A percentile compares a stretch with the other conserved stretches of the same genome.
These are phyloP conservation scores for Pseudorhiza aurosa DNA, from an alignment of 30 jellyfish, hydroid and myxozoan species.

Conservation along the genomic window DNA sequence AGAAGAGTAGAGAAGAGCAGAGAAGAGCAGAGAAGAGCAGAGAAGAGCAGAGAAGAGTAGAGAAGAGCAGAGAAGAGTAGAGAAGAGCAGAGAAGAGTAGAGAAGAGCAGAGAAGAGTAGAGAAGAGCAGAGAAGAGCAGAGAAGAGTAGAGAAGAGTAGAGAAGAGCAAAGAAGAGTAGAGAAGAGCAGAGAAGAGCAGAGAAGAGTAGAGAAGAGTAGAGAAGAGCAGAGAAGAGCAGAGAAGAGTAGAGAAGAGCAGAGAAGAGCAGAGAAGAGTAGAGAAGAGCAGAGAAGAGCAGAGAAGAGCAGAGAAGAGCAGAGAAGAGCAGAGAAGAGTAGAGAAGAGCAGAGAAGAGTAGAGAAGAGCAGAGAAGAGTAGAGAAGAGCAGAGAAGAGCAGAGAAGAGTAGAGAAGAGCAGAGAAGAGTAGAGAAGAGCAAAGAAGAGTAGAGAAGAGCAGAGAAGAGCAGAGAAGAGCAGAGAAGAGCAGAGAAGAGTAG, in stretches of 20 bases:
- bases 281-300: neutral
- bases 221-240: neutral
- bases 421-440: neutral
- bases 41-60: neutral
- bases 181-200: neutral
- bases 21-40: neutral
- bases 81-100: slow-evolving; percentile 4
- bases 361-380: neutral
- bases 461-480: neutral
- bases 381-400: neutral
- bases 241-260: neutral
- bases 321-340: neutral
- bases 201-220: neutral
- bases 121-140: slow-evolving; percentile 6
- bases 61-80: neutral
- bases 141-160: neutral
- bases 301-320: neutral
- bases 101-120: slow-evolving; percentile 3
- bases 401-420: neutral
- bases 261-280: neutral
- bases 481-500: neutral
- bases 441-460: neutral
- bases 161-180: too few species aligned
- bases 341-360: neutral
- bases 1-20: neutral